phyloP scores from a whole-genome alignment of 30 jellyfish, hydroid and myxozoan species.

The Cassiopea andromeda region DNA sequence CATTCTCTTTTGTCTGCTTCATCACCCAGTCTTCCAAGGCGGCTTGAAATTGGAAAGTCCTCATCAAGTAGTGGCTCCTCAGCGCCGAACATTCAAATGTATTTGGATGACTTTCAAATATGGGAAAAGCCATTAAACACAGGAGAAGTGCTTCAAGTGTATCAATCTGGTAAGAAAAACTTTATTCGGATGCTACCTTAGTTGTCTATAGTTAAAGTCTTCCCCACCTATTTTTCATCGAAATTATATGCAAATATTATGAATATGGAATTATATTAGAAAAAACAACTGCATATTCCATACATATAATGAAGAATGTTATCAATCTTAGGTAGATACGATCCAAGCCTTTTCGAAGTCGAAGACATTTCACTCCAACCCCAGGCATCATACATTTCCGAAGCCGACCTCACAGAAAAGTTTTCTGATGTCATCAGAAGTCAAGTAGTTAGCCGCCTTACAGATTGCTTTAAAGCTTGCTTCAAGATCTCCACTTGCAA shows the following conservation, averaged over 20 bases:
- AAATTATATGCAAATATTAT: too few relatives aligned
- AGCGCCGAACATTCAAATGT: background rate
- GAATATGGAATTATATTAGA: too few relatives aligned
- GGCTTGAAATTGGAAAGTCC: constrained; percentile 25
- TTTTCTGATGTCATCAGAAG: background rate
- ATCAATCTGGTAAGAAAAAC: constrained; percentile 33
- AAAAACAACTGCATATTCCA: too few relatives aligned
- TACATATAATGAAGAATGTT: too few relatives aligned
- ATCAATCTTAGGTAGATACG: constrained; percentile 21
- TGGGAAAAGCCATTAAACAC: constrained; percentile 56
- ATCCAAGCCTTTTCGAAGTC: constrained; percentile 20
- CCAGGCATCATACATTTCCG: background rate
- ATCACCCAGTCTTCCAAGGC: background rate
- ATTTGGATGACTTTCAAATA: constrained; percentile 50
- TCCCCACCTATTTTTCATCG: too few relatives aligned
- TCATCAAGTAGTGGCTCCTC: background rate
- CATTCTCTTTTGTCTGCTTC: background rate
- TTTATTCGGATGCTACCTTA: background rate
- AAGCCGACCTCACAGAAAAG: background rate
- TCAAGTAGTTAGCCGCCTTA: background rate
- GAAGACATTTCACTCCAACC: constrained; percentile 4
- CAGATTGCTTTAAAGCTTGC: constrained; percentile 13
- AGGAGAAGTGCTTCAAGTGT: constrained; percentile 2
- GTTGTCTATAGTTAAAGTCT: too few relatives aligned
- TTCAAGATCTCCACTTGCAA: background rate